phyloP scores from a whole-genome alignment of 2,113 vertebrate species.

The Sarotherodon lohbergeri region DNA sequence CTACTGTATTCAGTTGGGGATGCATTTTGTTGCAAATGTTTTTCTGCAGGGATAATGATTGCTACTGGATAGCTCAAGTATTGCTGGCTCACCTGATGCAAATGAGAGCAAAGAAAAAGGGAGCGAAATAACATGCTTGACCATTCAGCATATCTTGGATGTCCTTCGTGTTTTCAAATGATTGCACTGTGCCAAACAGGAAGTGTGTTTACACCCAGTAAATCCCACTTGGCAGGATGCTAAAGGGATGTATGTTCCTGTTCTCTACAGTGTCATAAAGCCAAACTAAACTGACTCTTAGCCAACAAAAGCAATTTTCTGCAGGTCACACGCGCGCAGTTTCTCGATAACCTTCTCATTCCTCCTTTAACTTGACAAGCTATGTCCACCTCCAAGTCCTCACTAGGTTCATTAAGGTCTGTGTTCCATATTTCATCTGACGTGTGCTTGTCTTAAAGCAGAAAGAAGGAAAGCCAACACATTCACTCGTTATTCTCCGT shows the following conservation, averaged over 20 bases:
- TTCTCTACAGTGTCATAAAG: constrained; percentile 3
- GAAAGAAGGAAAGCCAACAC: neutral
- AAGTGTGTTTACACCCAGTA: constrained; percentile 7
- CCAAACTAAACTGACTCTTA: neutral
- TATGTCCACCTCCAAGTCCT: constrained; percentile 31
- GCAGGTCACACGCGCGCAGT: neutral
- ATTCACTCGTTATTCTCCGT: constrained; percentile 35
- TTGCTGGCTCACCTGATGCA: constrained; percentile 12
- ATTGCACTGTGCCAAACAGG: constrained; percentile 7
- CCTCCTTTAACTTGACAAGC: constrained; percentile 19
- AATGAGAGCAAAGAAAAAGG: neutral
- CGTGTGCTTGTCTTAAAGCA: neutral
- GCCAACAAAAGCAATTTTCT: constrained; percentile 31
- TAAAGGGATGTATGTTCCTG: neutral
- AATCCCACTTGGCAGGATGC: constrained; percentile 3
- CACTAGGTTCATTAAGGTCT: neutral
- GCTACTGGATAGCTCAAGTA: constrained; percentile 27
- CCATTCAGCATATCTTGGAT: neutral
- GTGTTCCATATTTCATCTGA: constrained; percentile 29
- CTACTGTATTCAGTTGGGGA: constrained; percentile 40
- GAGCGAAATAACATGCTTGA: neutral
- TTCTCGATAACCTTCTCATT: constrained; percentile 7
- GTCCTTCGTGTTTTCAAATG: neutral
- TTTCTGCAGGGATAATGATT: constrained; percentile 48
- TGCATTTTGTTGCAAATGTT: constrained; percentile 46